Evolutionary conservation across 2,113 vertebrate genomes (phyloP).

Genomic region (human): GRCh38 chr5:162851501-162852000

Average conservation of each 20-base stretch:
- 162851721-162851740: not conserved
- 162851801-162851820: not conserved
- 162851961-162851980: not conserved
- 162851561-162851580: not conserved
- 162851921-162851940: not conserved
- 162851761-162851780: not conserved
- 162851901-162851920: not conserved
- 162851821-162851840: not conserved
- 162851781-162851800: not conserved
- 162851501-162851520: not conserved
- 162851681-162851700: not conserved
- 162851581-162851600: not conserved
- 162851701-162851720: not conserved
- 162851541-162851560: not conserved
- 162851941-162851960: not conserved
- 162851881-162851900: not conserved
- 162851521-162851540: not conserved
- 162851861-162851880: not conserved
- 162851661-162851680: not conserved
- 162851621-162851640: not conserved
- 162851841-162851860: not conserved
- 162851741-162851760: not conserved
- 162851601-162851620: not conserved
- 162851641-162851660: not conserved
- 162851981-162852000: not conserved